These are phyloP conservation scores for Corythornis cristatus DNA, from an alignment of 2,113 vertebrate species.

Conservation along the genomic window DNA sequence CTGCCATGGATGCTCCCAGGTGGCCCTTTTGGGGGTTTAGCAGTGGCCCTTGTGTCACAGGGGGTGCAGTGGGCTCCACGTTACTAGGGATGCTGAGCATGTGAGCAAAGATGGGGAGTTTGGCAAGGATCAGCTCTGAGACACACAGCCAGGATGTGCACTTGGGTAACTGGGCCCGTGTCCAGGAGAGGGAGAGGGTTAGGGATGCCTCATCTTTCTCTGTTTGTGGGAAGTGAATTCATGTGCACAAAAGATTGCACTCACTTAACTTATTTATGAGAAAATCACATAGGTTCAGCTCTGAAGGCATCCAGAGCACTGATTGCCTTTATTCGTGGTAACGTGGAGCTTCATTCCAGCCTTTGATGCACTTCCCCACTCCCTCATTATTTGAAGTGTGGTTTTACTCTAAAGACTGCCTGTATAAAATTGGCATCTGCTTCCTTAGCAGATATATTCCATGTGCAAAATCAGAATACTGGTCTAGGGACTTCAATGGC, in stretches of 20 bases:
- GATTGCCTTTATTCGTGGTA: conserved; percentile 12
- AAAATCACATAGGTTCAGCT: background rate
- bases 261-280: background rate
- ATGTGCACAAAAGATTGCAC: background rate
- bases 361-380: conserved; percentile 25
- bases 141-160: fast-evolving
- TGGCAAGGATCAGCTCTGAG: background rate
- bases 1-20: background rate
- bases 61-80: fast-evolving
- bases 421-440: conserved; percentile 46
- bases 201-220: background rate
- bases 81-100: background rate
- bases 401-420: conserved; percentile 35
- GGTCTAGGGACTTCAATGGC: background rate
- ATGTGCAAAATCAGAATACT: conserved; percentile 32
- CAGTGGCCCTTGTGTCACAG: fast-evolving
- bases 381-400: conserved; percentile 52
- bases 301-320: conserved; percentile 38
- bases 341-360: background rate
- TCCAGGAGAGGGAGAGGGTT: background rate
- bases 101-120: fast-evolving
- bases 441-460: conserved; percentile 47
- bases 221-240: background rate
- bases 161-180: background rate
- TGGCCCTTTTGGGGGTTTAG: background rate